Evolutionary conservation across 1,140 invertebrate species (phyloP).

Genomic region (Antheraea pernyi): DNA sequence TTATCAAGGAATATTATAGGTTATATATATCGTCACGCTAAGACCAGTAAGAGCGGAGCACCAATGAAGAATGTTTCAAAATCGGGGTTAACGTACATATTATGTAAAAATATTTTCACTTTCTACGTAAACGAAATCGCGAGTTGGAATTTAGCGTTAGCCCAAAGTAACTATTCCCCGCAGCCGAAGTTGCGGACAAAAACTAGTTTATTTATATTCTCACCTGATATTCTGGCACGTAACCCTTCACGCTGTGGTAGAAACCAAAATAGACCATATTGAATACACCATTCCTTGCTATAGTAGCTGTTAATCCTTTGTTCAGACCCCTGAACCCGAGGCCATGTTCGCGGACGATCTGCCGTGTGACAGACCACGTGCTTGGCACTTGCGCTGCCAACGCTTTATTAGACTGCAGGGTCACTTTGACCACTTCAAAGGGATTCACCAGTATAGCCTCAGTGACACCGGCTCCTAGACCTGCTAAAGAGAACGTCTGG

Average conservation of each 20-base stretch:
- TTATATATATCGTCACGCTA: no score
- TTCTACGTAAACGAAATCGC: no score
- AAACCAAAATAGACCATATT: conserved; percentile 97
- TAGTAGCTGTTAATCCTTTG: conserved; percentile 93
- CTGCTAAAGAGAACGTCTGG: conserved; percentile 92
- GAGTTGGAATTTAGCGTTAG: neutral
- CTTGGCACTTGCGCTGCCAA: conserved; percentile 82
- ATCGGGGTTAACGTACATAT: no score
- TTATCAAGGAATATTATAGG: no score
- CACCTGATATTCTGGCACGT: conserved; percentile 85
- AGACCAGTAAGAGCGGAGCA: no score
- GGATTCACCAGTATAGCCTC: conserved; percentile 95
- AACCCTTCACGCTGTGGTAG: conserved; percentile 93
- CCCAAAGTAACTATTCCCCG: no score
- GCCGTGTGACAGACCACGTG: conserved; percentile 87
- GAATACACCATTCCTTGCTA: conserved; percentile 92
- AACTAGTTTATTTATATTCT: neutral
- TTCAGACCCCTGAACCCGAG: conserved; percentile 89
- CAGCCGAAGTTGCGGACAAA: no score
- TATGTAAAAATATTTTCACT: no score
- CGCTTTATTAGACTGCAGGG: conserved; percentile 85
- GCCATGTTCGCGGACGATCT: conserved; percentile 88
- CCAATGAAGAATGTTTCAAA: no score
- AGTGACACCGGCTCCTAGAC: conserved; percentile 91
- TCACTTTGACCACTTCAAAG: conserved; percentile 97